phyloP scores from a whole-genome alignment of 2,888 invertebrate species.

The Calameuta pallipes region DNA sequence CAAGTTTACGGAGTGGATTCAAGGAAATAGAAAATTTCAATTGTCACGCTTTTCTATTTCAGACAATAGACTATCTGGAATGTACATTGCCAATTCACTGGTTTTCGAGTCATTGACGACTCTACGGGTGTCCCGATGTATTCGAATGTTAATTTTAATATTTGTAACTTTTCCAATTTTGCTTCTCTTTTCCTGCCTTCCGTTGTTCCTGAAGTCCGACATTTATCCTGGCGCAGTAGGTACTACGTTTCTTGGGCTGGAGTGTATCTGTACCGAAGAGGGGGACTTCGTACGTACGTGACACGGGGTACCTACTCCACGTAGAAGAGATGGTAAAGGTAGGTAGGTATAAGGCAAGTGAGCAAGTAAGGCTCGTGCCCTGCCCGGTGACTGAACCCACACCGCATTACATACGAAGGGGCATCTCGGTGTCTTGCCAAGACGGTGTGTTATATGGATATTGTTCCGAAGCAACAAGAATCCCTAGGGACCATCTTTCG shows the following conservation, averaged over 20 bases:
- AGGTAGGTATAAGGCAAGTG: conserved; percentile 43
- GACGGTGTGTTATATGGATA: neutral
- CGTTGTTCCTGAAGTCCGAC: conserved; percentile 30
- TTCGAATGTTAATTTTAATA: neutral
- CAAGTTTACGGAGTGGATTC: neutral
- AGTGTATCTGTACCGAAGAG: neutral
- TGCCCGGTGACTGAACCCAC: conserved; percentile 59
- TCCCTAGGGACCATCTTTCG: neutral
- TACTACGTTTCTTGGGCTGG: neutral
- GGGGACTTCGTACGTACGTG: conserved; percentile 23
- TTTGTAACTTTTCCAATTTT: neutral
- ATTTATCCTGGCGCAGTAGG: conserved; percentile 15
- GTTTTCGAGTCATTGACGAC: neutral
- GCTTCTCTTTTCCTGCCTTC: neutral
- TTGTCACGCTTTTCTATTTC: neutral
- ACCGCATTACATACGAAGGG: conserved; percentile 28
- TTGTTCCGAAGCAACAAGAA: neutral
- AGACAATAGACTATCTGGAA: neutral
- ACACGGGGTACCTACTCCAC: conserved; percentile 31
- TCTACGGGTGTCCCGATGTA: neutral
- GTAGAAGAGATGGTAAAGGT: conserved; percentile 29
- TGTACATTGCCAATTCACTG: neutral
- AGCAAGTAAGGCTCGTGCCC: conserved; percentile 32
- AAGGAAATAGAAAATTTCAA: neutral
- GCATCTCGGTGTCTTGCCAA: neutral